Evolutionary conservation across 2,888 invertebrate species (phyloP), one percentile per base, ranked within the genome.

Genomic region (Leucophora obtusa): DNA sequence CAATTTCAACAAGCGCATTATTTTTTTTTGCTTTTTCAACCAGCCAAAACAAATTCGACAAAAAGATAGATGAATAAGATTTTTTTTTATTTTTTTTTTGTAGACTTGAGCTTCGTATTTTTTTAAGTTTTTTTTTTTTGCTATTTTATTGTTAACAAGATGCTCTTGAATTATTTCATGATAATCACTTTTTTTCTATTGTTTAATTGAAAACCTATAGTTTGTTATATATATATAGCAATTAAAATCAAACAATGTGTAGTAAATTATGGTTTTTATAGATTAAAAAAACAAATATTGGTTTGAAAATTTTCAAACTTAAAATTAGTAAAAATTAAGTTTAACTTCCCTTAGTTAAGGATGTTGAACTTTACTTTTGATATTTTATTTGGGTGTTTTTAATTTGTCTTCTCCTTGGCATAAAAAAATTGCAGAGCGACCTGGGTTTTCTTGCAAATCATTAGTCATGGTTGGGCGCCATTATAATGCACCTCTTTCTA

Each of bases 161-260:
- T 69, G 56, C 47, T 76, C 58, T 76, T 63, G 38, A 35, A 58
- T 38, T 18, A 47, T 21, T n/a, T 14, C 10, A 54, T 38, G 38
- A 38, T 38, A 21, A 75, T 21, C 38, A 56, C 8, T 7, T 28
- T 28, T 28, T 69, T 60, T 54, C 47, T 62, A 24, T 47, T 18
- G 54, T 53, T 60, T 43, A 74, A 68, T 74, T 66, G 58, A 59
- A 66, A 73, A 66, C 17, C 65, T 38, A 59, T 51, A 51, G 59
- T 58, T 50, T n/a, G n/a, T 35, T 8, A 5, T 2, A 5, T 24
- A 24, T 5, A 24, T 10, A 35, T 11, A 24, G 11, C 10, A 54
- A 53, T 10, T 18, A 53, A 5, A 53, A 17, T 4, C n/a, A 6
- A 53, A 5, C 24, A 6, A 9, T 9, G n/a, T n/a, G n/a, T n/a